Evolutionary conservation across 2,888 invertebrate genomes (phyloP).

Genomic region (Gnatocerus cornutus): DNA sequence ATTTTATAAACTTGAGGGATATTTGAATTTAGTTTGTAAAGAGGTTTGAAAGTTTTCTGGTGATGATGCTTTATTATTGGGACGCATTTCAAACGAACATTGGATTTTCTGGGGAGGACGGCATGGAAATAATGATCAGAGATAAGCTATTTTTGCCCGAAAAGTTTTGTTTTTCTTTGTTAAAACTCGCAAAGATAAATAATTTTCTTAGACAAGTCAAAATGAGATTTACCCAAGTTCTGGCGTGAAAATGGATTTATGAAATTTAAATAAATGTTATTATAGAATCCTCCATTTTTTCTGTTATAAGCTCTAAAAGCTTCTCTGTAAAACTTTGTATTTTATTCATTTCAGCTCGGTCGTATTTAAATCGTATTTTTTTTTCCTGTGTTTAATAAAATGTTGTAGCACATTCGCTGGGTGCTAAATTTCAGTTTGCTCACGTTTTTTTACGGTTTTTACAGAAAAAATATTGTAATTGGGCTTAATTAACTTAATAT

Average conservation of each 20-base stretch:
- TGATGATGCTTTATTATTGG: slow-evolving; percentile 23
- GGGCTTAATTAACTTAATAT: too few species aligned
- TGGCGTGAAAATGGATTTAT: slow-evolving; percentile 9
- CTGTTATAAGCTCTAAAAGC: too few species aligned
- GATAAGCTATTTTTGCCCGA: slow-evolving; percentile 8
- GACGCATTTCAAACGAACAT: slow-evolving; percentile 16
- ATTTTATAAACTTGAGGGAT: slow-evolving; percentile 9
- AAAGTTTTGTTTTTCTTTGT: slow-evolving; percentile 6
- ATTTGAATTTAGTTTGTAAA: slow-evolving; percentile 20
- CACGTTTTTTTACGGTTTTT: too few species aligned
- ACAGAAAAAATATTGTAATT: too few species aligned
- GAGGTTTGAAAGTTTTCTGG: slow-evolving; percentile 20
- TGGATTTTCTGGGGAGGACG: slow-evolving; percentile 10
- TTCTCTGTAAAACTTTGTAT: too few species aligned
- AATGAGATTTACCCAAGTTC: too few species aligned
- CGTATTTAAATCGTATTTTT: too few species aligned
- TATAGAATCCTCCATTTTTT: too few species aligned
- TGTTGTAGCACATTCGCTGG: too few species aligned
- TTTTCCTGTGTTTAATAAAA: too few species aligned
- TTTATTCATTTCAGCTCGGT: too few species aligned
- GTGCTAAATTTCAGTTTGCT: too few species aligned
- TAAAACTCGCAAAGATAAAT: slow-evolving; percentile 11
- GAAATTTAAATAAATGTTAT: background rate
- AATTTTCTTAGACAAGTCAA: slow-evolving; percentile 3
- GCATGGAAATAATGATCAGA: slow-evolving; percentile 13